These are phyloP conservation scores for Antechinus stuartii DNA, from an alignment of 2,113 vertebrate genomes.

Conservation along the genomic window DNA sequence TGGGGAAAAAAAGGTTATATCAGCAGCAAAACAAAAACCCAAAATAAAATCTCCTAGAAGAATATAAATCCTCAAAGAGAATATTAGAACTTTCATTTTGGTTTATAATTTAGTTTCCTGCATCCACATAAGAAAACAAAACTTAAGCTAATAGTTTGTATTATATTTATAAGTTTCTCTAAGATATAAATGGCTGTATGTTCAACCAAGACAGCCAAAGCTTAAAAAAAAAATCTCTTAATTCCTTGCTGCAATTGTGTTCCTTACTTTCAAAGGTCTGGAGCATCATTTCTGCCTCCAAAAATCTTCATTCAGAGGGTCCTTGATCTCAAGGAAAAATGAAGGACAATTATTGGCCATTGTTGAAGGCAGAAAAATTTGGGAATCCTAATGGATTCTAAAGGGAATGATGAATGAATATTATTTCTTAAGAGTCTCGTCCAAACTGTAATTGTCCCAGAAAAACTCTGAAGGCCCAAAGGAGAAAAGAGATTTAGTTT, in stretches of 20 bases:
- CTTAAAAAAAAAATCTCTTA: background rate
- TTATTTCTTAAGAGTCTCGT: background rate
- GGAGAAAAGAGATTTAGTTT: background rate
- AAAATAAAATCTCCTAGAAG: background rate
- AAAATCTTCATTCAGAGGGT: background rate
- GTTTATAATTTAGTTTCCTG: conserved; percentile 28
- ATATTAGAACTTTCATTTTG: background rate
- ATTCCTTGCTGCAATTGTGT: background rate
- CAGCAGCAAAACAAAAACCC: background rate
- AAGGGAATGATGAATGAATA: background rate
- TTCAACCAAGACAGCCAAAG: background rate
- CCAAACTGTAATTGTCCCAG: background rate
- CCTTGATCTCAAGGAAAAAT: background rate
- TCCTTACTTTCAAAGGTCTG: background rate
- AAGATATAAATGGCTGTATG: background rate
- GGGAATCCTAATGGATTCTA: background rate
- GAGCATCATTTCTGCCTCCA: background rate
- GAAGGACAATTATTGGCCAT: background rate
- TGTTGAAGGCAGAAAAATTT: background rate
- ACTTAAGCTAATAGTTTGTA: background rate
- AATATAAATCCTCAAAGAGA: background rate
- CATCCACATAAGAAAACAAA: background rate
- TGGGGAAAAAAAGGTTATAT: background rate
- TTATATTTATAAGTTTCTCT: background rate
- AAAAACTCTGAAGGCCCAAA: background rate